These are phyloP conservation scores for Hydrophis major DNA, from an alignment of 2,797 vertebrate genomes.

Conservation along the genomic window DNA sequence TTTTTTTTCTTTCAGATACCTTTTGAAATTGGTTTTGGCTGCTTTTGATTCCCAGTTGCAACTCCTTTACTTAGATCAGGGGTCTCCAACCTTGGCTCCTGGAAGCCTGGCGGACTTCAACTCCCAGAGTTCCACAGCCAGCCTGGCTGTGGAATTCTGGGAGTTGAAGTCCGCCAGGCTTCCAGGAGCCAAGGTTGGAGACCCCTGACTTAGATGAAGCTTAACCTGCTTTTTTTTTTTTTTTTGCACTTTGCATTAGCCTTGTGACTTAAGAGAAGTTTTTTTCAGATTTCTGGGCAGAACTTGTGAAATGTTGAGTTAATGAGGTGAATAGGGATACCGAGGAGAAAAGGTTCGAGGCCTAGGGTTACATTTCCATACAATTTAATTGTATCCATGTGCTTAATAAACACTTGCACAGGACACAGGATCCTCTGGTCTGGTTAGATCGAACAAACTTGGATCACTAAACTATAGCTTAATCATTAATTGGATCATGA, in stretches of 20 bases:
- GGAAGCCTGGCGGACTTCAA: no score
- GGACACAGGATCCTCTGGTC: neutral
- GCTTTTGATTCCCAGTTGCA: neutral
- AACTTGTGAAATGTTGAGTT: neutral
- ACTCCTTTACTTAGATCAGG: neutral
- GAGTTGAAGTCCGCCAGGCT: no score
- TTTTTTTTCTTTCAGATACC: neutral
- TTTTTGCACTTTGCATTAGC: neutral
- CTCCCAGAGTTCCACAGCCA: no score
- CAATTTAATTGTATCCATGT: neutral
- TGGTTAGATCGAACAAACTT: neutral
- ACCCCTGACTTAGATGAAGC: neutral
- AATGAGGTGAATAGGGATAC: neutral
- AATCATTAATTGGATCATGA: no score
- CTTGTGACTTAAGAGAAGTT: neutral
- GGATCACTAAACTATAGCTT: neutral
- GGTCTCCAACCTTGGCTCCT: no score
- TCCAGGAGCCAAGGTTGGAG: no score
- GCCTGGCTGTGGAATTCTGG: no score
- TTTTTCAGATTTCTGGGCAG: neutral
- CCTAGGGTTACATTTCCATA: neutral
- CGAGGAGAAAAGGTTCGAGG: neutral
- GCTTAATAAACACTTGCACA: neutral
- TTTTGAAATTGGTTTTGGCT: neutral
- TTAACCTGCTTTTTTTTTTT: neutral